These are phyloP conservation scores for Anarrhichthys ocellatus DNA, from an alignment of 2,113 vertebrate genomes.

Conservation along the genomic window DNA sequence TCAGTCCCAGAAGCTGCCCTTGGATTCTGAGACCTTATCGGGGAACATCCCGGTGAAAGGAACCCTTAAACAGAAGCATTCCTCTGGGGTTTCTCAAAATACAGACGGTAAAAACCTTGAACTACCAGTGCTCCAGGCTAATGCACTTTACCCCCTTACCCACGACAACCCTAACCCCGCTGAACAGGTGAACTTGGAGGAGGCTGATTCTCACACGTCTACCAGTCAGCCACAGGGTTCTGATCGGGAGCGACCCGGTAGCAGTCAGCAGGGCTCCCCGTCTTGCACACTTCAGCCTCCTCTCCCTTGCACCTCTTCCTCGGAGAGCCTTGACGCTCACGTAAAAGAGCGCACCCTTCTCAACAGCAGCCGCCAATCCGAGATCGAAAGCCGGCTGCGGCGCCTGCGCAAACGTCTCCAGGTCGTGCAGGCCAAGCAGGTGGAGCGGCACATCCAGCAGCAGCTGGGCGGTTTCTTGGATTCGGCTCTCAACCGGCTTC, in stretches of 20 bases:
- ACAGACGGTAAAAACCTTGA: constrained; percentile 67
- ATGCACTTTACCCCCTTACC: constrained; percentile 69
- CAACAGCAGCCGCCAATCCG: constrained; percentile 87
- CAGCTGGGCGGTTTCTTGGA: constrained; percentile 95
- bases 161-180: constrained; percentile 81
- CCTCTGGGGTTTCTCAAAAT: constrained; percentile 68
- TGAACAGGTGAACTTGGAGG: constrained; percentile 55
- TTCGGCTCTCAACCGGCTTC: constrained; percentile 88
- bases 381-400: constrained; percentile 91
- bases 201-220: constrained; percentile 53
- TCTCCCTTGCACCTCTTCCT: constrained; percentile 64
- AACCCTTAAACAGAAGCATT: constrained; percentile 76
- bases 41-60: constrained; percentile 87
- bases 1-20: constrained; percentile 64
- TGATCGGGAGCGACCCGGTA: constrained; percentile 72
- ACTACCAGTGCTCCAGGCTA: constrained; percentile 62
- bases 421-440: constrained; percentile 98
- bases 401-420: constrained; percentile 95
- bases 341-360: constrained; percentile 89
- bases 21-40: constrained; percentile 86
- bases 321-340: constrained; percentile 85
- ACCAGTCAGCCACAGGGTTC: constrained; percentile 29
- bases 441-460: constrained; percentile 96
- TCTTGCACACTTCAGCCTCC: constrained; percentile 60
- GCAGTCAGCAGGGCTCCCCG: constrained; percentile 74